phyloP scores from a whole-genome alignment of 2,888 invertebrate genomes.

The Limnephilus lunatus region DNA sequence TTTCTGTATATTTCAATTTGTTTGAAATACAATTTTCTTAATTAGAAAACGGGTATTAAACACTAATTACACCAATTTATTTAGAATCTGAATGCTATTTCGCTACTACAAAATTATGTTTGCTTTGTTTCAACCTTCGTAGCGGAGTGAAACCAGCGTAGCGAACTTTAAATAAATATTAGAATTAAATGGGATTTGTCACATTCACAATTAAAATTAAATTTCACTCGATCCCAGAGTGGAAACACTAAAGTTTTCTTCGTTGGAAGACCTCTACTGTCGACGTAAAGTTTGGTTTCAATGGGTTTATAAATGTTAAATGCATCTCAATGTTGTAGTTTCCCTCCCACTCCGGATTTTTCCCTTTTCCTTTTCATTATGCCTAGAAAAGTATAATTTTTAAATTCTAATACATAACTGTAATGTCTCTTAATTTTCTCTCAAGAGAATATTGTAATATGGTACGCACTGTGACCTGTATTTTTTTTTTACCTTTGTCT shows the following conservation, averaged over 20 bases:
- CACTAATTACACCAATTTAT: background rate
- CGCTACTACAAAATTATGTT: background rate
- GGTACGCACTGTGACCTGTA: no score
- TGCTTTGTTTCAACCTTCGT: background rate
- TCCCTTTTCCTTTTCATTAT: background rate
- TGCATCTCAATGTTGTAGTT: background rate
- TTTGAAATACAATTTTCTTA: background rate
- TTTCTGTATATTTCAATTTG: background rate
- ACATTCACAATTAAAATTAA: conserved; percentile 24
- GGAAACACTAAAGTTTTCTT: background rate
- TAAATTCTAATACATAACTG: no score
- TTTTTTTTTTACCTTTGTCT: no score
- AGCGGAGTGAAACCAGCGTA: background rate
- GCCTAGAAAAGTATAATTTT: no score
- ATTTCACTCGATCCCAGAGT: conserved; percentile 29
- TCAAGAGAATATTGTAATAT: no score
- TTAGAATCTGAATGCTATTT: background rate
- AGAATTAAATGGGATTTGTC: background rate
- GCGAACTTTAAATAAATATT: background rate
- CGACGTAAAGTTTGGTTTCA: background rate
- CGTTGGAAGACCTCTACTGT: background rate
- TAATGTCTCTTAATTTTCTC: no score
- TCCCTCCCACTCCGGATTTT: background rate
- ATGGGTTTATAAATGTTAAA: background rate
- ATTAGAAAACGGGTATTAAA: conserved; percentile 5